Evolutionary conservation across 2,113 vertebrate species (phyloP), one percentile per base, ranked within the genome.

Genomic region (Aepyceros melampus): DNA sequence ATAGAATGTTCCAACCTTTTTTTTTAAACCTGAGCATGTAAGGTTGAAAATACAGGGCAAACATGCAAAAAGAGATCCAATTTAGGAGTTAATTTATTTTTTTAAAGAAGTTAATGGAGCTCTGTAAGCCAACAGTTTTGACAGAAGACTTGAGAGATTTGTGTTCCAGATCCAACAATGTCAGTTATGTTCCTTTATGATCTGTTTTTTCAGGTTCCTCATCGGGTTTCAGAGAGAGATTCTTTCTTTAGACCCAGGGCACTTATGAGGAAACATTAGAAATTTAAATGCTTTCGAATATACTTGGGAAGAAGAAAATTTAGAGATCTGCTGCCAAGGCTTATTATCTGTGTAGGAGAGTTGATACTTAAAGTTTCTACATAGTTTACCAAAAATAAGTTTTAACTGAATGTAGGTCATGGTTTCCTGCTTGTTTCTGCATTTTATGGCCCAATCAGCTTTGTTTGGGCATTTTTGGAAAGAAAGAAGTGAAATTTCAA

Each of bases 351-450:
- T 90, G 45, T n/a, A 88, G 76, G 33, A 82, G 31, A 94, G 53
- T 83, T 87, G 82, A 60, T 95, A 95, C 79, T 95, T 95, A 94
- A 85, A 91, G 96, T 88, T 86, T 95, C 36, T 90, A 56, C 67
- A 53, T 47, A 58, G 58, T 45, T 94, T 93, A 56, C 94, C 96
- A 74, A 97, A 93, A 97, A 95, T 91, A 95, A 94, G 60, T 95
- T 96, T 45, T 62, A 71, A 58, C 56, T 79, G 89, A 95, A 92
- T 95, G 60, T 88, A 94, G 95, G 81, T 74, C 84, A 71, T 47
- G 16, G 40, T 49, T 40, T 76, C 17, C 2, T 81, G 64, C 89
- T 87, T 58, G 86, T 64, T 86, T 71, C 56, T 85, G 51, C 84
- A 11, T 86, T 81, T 67, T 51, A 64, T 9, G 6, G 51, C n/a